These are phyloP conservation scores for Oncorhynchus masou DNA, from an alignment of 2,113 vertebrate species.

Conservation along the genomic window DNA sequence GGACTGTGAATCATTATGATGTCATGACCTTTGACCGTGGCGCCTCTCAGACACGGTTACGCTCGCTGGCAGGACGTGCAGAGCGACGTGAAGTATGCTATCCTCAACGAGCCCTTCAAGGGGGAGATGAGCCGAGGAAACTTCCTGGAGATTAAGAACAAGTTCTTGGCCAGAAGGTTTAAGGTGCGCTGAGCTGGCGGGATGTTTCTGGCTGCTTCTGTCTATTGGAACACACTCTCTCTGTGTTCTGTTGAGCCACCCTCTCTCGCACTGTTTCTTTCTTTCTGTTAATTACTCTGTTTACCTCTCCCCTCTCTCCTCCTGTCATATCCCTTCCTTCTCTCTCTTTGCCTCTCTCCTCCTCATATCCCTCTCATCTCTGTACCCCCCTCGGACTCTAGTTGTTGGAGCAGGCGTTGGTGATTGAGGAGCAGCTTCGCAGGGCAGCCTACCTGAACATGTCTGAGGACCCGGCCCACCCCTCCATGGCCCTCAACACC, in stretches of 20 bases:
- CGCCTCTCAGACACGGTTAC: slow-evolving; percentile 89
- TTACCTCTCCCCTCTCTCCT: slow-evolving; percentile 1
- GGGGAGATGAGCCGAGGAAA: slow-evolving; percentile 98
- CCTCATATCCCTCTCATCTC: neutral
- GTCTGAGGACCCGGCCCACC: slow-evolving; percentile 95
- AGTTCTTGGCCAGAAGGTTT: slow-evolving; percentile 95
- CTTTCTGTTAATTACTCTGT: neutral
- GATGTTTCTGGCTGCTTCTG: neutral
- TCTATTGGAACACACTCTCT: too few species aligned
- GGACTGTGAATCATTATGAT: slow-evolving; percentile 30
- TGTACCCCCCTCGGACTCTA: slow-evolving; percentile 43
- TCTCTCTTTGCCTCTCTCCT: neutral
- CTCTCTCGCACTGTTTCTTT: neutral
- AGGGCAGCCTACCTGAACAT: slow-evolving; percentile 96
- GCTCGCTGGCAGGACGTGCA: slow-evolving; percentile 99
- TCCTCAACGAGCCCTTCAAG: slow-evolving; percentile 98
- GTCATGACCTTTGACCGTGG: slow-evolving; percentile 73
- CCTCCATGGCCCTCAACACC: slow-evolving; percentile 97
- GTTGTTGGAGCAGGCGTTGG: slow-evolving; percentile 93
- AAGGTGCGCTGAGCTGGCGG: slow-evolving; percentile 75
- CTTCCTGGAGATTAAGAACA: slow-evolving; percentile 99
- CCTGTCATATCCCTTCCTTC: neutral
- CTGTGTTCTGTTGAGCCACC: too few species aligned
- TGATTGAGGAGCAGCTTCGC: slow-evolving; percentile 94
- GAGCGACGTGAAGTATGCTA: slow-evolving; percentile 94